These are phyloP conservation scores for Colistium nudipinnis DNA, from an alignment of 2,113 vertebrate species.

Conservation along the genomic window DNA sequence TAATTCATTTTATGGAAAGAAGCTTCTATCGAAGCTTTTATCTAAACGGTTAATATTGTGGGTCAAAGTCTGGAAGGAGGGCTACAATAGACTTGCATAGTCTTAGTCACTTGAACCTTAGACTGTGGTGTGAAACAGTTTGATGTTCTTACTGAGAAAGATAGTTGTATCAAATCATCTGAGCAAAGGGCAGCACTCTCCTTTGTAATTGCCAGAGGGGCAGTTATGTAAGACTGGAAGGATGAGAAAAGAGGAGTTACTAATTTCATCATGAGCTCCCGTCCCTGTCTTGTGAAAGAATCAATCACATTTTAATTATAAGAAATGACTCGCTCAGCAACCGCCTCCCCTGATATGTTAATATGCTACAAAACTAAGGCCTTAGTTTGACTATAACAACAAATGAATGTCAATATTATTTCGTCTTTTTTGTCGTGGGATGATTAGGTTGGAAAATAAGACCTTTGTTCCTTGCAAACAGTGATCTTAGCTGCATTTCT, in stretches of 20 bases:
- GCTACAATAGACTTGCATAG: not conserved
- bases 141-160: not conserved
- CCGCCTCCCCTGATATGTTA: conserved; percentile 4
- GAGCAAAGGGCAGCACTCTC: not conserved
- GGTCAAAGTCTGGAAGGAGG: conserved; percentile 64
- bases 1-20: no score
- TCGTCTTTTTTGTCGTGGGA: not conserved
- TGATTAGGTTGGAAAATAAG: no score
- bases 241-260: not conserved
- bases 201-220: not conserved
- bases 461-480: not conserved
- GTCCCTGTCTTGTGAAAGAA: not conserved
- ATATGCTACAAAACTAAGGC: conserved; percentile 7
- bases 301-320: conserved; percentile 5
- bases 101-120: conserved; percentile 69
- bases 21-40: conserved; percentile 18
- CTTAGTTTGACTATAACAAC: not conserved
- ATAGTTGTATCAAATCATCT: not conserved
- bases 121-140: conserved; percentile 41
- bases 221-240: not conserved
- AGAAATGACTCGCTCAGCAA: not conserved
- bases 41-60: conserved; percentile 11
- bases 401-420: not conserved
- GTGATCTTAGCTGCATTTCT: not conserved
- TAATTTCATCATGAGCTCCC: not conserved